Base-by-base conservation (phyloP, 2,888 invertebrate species). In the Halictus quadricinctus region DNA sequence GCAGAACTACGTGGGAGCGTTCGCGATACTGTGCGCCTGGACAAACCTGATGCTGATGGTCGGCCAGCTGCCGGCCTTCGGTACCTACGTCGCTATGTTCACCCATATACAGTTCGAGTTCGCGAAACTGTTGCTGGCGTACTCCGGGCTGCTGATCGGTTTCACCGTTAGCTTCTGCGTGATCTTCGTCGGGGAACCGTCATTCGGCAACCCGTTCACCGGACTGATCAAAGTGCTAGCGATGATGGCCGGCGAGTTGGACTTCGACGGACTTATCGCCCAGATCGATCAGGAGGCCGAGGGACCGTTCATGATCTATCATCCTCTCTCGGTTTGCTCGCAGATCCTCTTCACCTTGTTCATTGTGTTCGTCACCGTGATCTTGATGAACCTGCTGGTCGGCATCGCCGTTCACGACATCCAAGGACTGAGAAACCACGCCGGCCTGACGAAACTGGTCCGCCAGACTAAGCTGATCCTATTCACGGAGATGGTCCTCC, bases 31-130 rank as follows among this genome's bases (percentile, higher is more conserved):
- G 0, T 94, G 95, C 79, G 95, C 94, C 18, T 95, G 95, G 95
- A 94, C 94, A 7, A 95, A 95, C 85, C 87, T 95, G 41, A 94
- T 95, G 94, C 86, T 95, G 41, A 94, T 95, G 93, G 94, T 95
- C 36, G 95, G 95, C 0, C 94, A 95, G 69, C 90, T 95, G 43
- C 95, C 95, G 2, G 92, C 95, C 1, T 94, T 95, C 82, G 95
- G 95, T 2, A 94, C 95, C 4, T 95, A 95, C 89, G 95, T 95
- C 1, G 95, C 95, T 4, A 95, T 95, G 95, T 95, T 95, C 76
- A 95, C 94, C 0, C 94, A 94, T 54, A 95, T 95, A 76, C 94
- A 94, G 58, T 94, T 94, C 66, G 95, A 95, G 81, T 95, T 95
- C 76, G 95, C 94, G 0, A 94, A 95, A 81, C 88, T 95, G 2